Evolutionary conservation across 23 tunicate species (phyloP), one percentile per base, ranked within the genome.

Genomic region (Trididemnum nubilum): DNA sequence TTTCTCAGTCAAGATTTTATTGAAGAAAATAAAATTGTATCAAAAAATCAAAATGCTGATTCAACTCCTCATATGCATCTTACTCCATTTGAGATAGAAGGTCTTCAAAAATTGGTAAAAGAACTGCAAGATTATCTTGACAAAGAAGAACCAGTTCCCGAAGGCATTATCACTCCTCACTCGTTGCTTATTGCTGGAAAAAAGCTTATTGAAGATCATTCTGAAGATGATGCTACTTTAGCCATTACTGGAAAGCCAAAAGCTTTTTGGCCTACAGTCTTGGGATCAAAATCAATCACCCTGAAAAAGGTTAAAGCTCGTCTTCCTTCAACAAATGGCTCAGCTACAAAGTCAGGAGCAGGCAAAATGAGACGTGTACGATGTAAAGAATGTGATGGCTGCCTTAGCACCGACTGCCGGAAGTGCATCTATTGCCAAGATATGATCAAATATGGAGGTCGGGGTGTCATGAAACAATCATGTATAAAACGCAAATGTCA

Each of bases 361-460:
- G 83, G 79, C 4, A 49, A 94, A 33, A 83, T 84, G 28, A 80
- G 98, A 19, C 54, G 98, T 0, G 94, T 93, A 4, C 72, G 98
- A 22, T 93, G 98, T 35, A 87, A 93, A 51, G 81, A 93, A 52
- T 93, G 98, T 64, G 93, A 84, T 34, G 93, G 89, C 52, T 93
- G 98, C 49, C 49, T 77, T 28, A 72, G 98, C 9, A 84, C 40
- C 1, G 93, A 93, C 58, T 93, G 98, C 72, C 77, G 78, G 67
- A 82, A 84, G 23, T 93, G 98, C 63, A 83, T 80, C 36, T 88
- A 73, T 76, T 93, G 98, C 67, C 70, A 57, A 34, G 98, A 93
- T 71, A 93, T 93, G 98, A 83, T 71, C 35, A 93, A 93, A 63
- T 80, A 83, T 76, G 98, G 98, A 22, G 98, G 98, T n/a, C 98